phyloP scores from a whole-genome alignment of 2,113 vertebrate genomes.

The Neotoma lepida region DNA sequence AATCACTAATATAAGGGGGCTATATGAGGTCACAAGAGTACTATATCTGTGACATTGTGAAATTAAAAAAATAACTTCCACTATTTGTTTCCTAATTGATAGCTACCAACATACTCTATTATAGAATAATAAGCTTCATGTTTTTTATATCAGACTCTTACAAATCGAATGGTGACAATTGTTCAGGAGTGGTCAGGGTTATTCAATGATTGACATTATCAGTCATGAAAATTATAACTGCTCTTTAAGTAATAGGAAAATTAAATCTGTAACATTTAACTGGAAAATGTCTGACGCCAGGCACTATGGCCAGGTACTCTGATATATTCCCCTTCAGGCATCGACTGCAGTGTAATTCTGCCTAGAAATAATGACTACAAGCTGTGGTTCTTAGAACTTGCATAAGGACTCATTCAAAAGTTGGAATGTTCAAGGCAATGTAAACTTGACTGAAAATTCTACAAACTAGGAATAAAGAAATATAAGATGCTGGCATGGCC shows the following conservation, averaged over 20 bases:
- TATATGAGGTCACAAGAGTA: background rate
- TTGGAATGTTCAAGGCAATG: background rate
- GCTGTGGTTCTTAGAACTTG: background rate
- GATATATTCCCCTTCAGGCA: background rate
- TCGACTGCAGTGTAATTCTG: background rate
- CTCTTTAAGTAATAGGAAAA: conserved; percentile 69
- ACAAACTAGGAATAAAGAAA: background rate
- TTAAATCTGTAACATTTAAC: conserved; percentile 59
- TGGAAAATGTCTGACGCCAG: conserved; percentile 60
- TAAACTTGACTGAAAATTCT: background rate
- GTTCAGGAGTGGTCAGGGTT: conserved; percentile 34
- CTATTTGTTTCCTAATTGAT: background rate
- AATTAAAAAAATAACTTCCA: background rate
- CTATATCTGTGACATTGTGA: background rate
- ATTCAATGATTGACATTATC: conserved; percentile 47
- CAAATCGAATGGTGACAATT: background rate
- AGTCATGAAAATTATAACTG: conserved; percentile 59
- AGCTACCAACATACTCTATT: background rate
- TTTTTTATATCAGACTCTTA: conserved; percentile 35
- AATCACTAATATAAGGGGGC: background rate
- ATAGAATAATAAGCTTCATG: background rate
- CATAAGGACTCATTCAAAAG: background rate
- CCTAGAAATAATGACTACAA: background rate
- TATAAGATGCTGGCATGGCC: background rate
- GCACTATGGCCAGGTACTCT: background rate